Evolutionary conservation across 2,888 invertebrate genomes (phyloP).

Genomic region (Drosophila monieri): DNA sequence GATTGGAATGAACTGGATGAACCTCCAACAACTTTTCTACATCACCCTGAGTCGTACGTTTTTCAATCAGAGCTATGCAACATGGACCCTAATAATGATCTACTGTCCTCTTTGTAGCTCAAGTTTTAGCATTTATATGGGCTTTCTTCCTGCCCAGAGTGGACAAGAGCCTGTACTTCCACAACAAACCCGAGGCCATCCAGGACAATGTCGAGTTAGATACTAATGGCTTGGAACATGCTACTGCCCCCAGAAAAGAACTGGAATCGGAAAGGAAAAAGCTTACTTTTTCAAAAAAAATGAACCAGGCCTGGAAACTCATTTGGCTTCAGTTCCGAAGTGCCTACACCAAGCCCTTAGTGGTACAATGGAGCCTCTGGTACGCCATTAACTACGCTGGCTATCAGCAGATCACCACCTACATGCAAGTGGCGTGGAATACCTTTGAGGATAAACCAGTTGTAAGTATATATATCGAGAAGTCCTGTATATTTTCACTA

Average conservation of each 20-base stretch:
- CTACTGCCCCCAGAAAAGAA: conserved; percentile 2
- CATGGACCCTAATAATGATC: neutral
- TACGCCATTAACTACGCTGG: conserved; percentile 90
- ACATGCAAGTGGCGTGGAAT: conserved; percentile 90
- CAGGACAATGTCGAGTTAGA: neutral
- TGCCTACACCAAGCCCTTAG: conserved; percentile 86
- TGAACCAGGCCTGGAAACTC: conserved; percentile 71
- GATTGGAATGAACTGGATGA: conserved; percentile 85
- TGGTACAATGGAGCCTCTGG: conserved; percentile 91
- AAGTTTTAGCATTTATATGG: conserved; percentile 87
- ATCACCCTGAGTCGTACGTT: conserved; percentile 86
- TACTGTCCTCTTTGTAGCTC: conserved; percentile 83
- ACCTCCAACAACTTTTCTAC: conserved; percentile 88
- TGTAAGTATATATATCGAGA: conserved; percentile 49
- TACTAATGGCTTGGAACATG: neutral
- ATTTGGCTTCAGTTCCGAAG: conserved; percentile 86
- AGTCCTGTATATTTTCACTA: no score
- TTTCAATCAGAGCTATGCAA: neutral
- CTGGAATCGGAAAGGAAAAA: no score
- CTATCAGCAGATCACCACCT: conserved; percentile 88
- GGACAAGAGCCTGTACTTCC: conserved; percentile 87
- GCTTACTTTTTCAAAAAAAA: neutral
- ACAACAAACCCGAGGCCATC: conserved; percentile 74
- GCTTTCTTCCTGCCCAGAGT: conserved; percentile 87
- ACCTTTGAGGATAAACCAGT: conserved; percentile 83